Conservation (phyloP, 1,140 invertebrate genomes). For the Caenorhabditis latens region DNA sequence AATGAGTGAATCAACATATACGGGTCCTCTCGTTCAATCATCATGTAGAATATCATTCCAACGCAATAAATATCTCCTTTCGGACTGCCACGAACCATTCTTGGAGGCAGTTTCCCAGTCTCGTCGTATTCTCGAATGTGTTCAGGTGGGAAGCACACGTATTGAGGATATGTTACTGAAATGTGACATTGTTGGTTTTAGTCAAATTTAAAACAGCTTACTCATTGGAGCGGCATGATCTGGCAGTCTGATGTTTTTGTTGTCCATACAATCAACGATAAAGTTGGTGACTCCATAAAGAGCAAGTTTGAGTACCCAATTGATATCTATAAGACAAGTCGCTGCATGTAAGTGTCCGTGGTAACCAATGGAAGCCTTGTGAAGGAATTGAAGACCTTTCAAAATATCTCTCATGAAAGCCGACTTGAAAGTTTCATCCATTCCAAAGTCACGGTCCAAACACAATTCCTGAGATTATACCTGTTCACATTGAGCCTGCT, state of each 20-base stretch:
- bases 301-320: conserved; percentile 76
- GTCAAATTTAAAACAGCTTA: conserved; percentile 1
- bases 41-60: conserved; percentile 43
- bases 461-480: conserved; percentile 71
- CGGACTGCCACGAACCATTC: neutral
- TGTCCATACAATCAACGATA: conserved; percentile 67
- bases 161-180: conserved; percentile 54
- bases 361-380: conserved; percentile 74
- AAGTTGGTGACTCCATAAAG: conserved; percentile 73
- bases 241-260: conserved; percentile 66
- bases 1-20: neutral
- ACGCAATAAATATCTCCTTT: conserved; percentile 42
- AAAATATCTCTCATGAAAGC: conserved; percentile 67
- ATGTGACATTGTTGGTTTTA: no score
- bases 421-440: conserved; percentile 73
- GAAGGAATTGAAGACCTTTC: conserved; percentile 71
- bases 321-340: conserved; percentile 75
- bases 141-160: conserved; percentile 71
- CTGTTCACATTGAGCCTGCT: conserved; percentile 14
- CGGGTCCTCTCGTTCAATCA: conserved; percentile 24
- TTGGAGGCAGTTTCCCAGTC: neutral
- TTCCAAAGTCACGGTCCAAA: conserved; percentile 70
- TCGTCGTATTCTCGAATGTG: conserved; percentile 60
- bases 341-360: conserved; percentile 70
- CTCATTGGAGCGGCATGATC: conserved; percentile 67